A percentile compares a stretch with the other conserved stretches of the same genome.
Conservation (phyloP, 30 jellyfish, hydroid and myxozoan genomes). For the Aurelia sp. region DNA sequence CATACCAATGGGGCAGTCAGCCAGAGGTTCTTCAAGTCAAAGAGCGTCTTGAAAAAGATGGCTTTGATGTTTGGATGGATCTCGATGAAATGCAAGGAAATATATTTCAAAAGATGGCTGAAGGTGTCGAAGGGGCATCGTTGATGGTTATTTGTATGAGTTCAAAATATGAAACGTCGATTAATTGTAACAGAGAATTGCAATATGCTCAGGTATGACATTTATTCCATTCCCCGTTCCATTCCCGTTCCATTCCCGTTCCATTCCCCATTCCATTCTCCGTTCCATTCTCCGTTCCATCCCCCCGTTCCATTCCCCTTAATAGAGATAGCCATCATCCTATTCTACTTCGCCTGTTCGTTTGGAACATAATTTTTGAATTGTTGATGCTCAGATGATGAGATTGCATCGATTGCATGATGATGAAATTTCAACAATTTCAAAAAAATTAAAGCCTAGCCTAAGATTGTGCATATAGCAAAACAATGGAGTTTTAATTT, state of each 20-base stretch:
- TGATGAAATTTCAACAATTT: too few relatives aligned
- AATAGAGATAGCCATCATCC: too few relatives aligned
- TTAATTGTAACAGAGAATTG: slow-evolving; percentile 35
- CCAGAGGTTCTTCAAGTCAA: slow-evolving; percentile 29
- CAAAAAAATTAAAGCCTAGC: too few relatives aligned
- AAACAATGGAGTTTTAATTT: neutral
- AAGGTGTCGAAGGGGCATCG: slow-evolving; percentile 44
- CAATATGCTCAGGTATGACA: slow-evolving; percentile 41
- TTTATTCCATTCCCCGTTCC: neutral
- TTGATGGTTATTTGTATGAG: slow-evolving; percentile 33
- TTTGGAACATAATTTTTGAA: too few relatives aligned
- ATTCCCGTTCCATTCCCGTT: neutral
- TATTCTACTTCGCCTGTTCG: too few relatives aligned
- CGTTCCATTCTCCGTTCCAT: too few relatives aligned
- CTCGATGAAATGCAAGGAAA: slow-evolving; percentile 56
- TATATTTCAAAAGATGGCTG: slow-evolving; percentile 57
- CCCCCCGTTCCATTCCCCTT: too few relatives aligned
- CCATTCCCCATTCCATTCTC: neutral
- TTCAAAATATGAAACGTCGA: slow-evolving; percentile 30
- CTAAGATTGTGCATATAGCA: neutral
- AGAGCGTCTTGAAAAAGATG: slow-evolving; percentile 44
- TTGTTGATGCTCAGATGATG: too few relatives aligned
- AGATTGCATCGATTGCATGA: too few relatives aligned
- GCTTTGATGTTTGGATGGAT: slow-evolving; percentile 60
- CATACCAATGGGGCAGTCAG: slow-evolving; percentile 58